Evolutionary conservation across 2,888 invertebrate genomes (phyloP), one percentile per base, ranked within the genome.

Genomic region (Epinotia bilunana): DNA sequence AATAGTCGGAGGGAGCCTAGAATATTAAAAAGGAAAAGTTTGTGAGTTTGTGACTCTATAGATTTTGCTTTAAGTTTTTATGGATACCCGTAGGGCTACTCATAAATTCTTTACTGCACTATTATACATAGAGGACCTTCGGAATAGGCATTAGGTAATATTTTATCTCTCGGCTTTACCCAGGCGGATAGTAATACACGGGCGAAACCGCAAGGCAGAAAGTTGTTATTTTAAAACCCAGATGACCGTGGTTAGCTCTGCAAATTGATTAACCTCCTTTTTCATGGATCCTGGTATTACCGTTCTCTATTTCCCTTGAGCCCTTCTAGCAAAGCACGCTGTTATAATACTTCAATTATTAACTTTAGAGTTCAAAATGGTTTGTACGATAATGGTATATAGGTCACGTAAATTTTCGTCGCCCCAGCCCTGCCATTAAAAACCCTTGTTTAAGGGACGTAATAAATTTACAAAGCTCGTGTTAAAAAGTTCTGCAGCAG

Each of bases 371-470:
- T 60, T 46, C 63, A 20, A 20, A 61, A n/a, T 46, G 46, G 28
- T 11, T 43, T 23, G 39, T 64, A 43, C 23, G 28, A 1, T 13
- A 5, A 12, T 64, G 55, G 57, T 57, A 57, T n/a, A 23, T 57
- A 55, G 16, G 53, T n/a, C n/a, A 53, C n/a, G 16, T 53, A 53
- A n/a, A 3, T 53, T 60, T 65, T 58, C 43, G 62, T 23, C 20
- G 23, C 46, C 23, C 23, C 33, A 16, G 60, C 73, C 58, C 46
- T 53, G 43, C 73, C 68, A 68, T 69, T 74, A 69, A 63, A 33
- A 74, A 63, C 74, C 74, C 74, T 69, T 74, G 74, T 69, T 74
- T 46, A 63, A 57, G 57, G 63, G 74, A 74, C 63, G 62, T 74
- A 74, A 69, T 74, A 74, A 23, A 74, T 74, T 69, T 63, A 74